Percentiles rank a stretch among this genome's conserved stretches.
These are phyloP conservation scores for Dugesia japonica DNA, from an alignment of 2,888 invertebrate species.

Conservation along the genomic window DNA sequence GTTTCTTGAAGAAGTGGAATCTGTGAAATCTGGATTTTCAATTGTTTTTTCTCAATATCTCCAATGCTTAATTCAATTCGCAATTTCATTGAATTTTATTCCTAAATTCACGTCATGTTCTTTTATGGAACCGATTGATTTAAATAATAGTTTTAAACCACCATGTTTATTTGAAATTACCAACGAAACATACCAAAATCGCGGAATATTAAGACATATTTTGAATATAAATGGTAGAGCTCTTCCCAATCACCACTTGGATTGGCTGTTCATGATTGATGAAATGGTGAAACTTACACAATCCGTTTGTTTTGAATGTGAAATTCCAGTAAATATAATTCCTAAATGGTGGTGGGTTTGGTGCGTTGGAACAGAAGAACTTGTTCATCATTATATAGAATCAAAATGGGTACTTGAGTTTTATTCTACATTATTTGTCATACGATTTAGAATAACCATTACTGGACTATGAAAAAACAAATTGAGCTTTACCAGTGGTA, in stretches of 20 bases:
- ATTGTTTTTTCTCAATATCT: slow-evolving; percentile 5
- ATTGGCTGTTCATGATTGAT: background rate
- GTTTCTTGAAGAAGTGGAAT: background rate
- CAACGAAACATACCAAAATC: background rate
- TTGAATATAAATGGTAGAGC: background rate
- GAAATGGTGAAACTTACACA: background rate
- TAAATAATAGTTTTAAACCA: background rate
- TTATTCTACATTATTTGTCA: no score
- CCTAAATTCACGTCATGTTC: background rate
- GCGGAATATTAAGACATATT: background rate
- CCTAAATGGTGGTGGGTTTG: slow-evolving; percentile 37
- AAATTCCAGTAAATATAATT: background rate
- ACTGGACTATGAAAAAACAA: slow-evolving; percentile 54
- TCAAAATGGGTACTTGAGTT: slow-evolving; percentile 23
- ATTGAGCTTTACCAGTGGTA: slow-evolving; percentile 56
- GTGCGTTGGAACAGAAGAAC: slow-evolving; percentile 26
- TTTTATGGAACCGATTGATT: background rate
- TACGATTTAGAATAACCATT: slow-evolving; percentile 49
- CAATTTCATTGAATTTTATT: background rate
- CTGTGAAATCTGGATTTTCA: slow-evolving; percentile 3
- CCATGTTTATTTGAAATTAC: background rate
- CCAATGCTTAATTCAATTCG: background rate
- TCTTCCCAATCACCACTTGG: background rate
- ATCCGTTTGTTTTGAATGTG: background rate
- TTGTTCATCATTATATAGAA: background rate